A percentile compares a stretch with the other conserved stretches of the same genome.
Conservation (phyloP, 2,888 invertebrate genomes). For the Diloba caeruleocephala region DNA sequence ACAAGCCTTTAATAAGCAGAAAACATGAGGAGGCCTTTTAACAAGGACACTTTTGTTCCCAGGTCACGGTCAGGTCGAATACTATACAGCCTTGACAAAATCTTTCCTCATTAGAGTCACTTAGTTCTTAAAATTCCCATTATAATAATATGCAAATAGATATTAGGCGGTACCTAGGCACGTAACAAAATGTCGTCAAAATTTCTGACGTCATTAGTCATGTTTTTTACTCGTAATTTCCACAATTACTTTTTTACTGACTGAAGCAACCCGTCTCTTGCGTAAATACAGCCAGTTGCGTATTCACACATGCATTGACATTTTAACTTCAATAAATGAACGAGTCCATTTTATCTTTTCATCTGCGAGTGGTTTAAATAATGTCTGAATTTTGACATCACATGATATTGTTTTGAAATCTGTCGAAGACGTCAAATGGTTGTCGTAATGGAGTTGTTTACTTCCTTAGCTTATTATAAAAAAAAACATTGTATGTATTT, state of each 20-base stretch:
- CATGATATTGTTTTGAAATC: constrained; percentile 10
- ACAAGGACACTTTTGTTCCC: too few relatives aligned
- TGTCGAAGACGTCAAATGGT: neutral
- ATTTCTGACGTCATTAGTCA: constrained; percentile 15
- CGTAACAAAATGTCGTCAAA: constrained; percentile 2
- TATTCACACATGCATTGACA: constrained; percentile 4
- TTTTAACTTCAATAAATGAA: constrained; percentile 18
- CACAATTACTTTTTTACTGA: constrained; percentile 4
- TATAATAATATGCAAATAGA: neutral
- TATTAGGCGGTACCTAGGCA: neutral
- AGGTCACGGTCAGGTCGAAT: too few relatives aligned
- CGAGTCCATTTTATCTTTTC: neutral
- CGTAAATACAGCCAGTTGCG: constrained; percentile 15
- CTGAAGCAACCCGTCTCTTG: constrained; percentile 20
- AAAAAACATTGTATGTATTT: constrained; percentile 2
- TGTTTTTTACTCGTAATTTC: constrained; percentile 9
- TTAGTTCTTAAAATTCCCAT: too few relatives aligned
- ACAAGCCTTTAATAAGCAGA: too few relatives aligned
- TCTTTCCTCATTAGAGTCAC: too few relatives aligned
- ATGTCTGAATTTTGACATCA: neutral
- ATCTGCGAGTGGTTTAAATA: constrained; percentile 3
- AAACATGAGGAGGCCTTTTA: too few relatives aligned
- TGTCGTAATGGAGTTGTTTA: neutral
- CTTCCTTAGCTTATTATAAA: neutral
- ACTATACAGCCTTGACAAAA: too few relatives aligned